A percentile compares a stretch with the other conserved stretches of the same genome.
phyloP scores from a whole-genome alignment of 92 coral and sea anemone species.

The Desmophyllum pertusum region DNA sequence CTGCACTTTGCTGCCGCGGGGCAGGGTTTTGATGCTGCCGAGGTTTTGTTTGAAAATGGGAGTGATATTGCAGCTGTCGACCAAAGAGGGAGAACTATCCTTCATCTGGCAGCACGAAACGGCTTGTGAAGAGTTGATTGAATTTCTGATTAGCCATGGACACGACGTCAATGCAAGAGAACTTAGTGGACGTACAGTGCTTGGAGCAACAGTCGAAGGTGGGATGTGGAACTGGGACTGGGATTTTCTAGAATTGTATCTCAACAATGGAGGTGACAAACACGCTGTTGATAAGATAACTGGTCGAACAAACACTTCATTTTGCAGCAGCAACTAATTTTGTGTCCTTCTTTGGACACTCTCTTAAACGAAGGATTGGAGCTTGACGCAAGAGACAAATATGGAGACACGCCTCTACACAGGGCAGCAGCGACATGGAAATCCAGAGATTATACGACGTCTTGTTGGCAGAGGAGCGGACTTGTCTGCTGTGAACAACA shows the following conservation, averaged over 20 bases:
- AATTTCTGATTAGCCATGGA: constrained; percentile 27
- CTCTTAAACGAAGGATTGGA: constrained; percentile 22
- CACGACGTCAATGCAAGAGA: constrained; percentile 67
- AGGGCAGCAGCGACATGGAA: constrained; percentile 60
- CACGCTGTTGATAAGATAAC: neutral
- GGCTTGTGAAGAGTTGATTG: neutral
- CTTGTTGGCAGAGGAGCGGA: constrained; percentile 54
- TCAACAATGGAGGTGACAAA: constrained; percentile 21
- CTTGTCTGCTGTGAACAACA: constrained; percentile 55
- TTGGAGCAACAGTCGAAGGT: neutral
- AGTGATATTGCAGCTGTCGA: constrained; percentile 44
- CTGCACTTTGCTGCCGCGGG: constrained; percentile 12
- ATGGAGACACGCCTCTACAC: constrained; percentile 67
- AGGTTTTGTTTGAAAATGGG: constrained; percentile 9
- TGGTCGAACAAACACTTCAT: constrained; percentile 28
- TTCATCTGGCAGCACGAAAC: constrained; percentile 9
- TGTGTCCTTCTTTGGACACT: neutral
- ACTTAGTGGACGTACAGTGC: constrained; percentile 38
- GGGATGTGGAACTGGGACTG: too few relatives aligned
- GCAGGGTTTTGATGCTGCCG: neutral
- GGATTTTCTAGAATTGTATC: neutral
- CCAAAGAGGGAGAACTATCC: constrained; percentile 40
- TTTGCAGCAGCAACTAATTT: neutral
- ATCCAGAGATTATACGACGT: constrained; percentile 44
- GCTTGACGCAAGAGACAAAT: constrained; percentile 25